Evolutionary conservation across 2,888 invertebrate species (phyloP), one percentile per base, ranked within the genome.

Genomic region (Drosophila peninsularis): DNA sequence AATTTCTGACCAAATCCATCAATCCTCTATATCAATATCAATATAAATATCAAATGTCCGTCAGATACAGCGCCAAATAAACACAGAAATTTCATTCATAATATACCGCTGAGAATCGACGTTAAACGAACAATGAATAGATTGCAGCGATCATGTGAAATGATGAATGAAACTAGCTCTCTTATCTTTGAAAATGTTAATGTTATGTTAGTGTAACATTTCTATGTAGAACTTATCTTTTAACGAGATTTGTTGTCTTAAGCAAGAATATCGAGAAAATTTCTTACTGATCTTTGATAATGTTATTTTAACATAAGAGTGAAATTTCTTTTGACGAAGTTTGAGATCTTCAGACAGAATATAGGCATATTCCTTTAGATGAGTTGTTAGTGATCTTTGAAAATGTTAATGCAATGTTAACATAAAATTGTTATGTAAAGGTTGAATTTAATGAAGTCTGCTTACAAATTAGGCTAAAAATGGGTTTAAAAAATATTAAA

Each of bases 1-100:
- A 27, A 37, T 60, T 44, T 44, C 27, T 30, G 32, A 27, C 45
- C 19, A 41, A 55, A 45, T 47, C 47, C 47, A 47, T 62, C 45
- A 45, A 55, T 32, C 32, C 37, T 21, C 21, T 21, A 54, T n/a
- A 55, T 27, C 42, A 11, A 36, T 39, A 62, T 39, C 11, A 32
- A 62, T 39, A 62, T 39, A 9, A 32, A 62, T 30, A 39, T 53
- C 53, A 27, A 27, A 39, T 39, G 13, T 39, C 27, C 13, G 24
- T 5, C 37, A 7, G 5, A 27, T 39, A 39, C 37, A 39, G 2
- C 13, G 30, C 10, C 27, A 50, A 11, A 19, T 19, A 36, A 6
- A n/a, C n/a, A 50, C n/a, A n/a, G 13, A 32, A 32, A 32, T 32
- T 24, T 21, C 11, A 27, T 27, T 6, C 7, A 21, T n/a, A 9